A percentile compares a stretch with the other conserved stretches of the same genome.
Evolutionary conservation across 2,797 vertebrate genomes (phyloP).

Genomic region (Sebastes kiyomatsui): DNA sequence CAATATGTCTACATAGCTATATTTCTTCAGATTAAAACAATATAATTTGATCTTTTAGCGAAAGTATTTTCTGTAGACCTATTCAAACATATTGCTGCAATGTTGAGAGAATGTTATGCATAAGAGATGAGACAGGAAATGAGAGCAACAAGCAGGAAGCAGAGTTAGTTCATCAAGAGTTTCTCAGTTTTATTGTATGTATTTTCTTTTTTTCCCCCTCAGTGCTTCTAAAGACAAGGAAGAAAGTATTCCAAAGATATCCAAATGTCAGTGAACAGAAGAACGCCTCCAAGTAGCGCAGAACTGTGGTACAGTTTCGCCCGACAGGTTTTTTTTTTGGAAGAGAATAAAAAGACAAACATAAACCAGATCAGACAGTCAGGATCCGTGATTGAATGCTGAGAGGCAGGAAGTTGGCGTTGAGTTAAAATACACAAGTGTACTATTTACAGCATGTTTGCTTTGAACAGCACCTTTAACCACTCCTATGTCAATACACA

Average conservation of each 20-base stretch:
- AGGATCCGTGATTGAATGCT: conserved; percentile 70
- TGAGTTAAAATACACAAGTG: conserved; percentile 75
- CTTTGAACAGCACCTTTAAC: conserved; percentile 71
- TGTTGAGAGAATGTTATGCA: conserved; percentile 54
- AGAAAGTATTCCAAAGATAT: conserved; percentile 80
- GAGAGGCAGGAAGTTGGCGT: conserved; percentile 78
- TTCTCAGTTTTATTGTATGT: conserved; percentile 84
- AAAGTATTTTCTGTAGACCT: not conserved
- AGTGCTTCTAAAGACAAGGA: conserved; percentile 86
- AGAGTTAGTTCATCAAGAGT: conserved; percentile 82
- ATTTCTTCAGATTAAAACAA: not conserved
- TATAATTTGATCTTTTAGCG: not conserved
- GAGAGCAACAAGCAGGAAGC: conserved; percentile 73
- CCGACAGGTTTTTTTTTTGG: conserved; percentile 58
- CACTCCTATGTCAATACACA: conserved; percentile 76
- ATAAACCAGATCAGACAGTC: conserved; percentile 66
- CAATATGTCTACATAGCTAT: not conserved
- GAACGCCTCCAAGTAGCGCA: conserved; percentile 65
- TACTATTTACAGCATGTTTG: conserved; percentile 86
- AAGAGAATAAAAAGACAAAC: conserved; percentile 73
- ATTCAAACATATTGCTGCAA: conserved; percentile 10
- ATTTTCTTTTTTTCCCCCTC: conserved; percentile 67
- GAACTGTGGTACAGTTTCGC: conserved; percentile 69
- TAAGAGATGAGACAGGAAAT: conserved; percentile 51
- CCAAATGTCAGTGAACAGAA: conserved; percentile 77